These are phyloP conservation scores for Microdon myrmicae DNA, from an alignment of 2,888 invertebrate species.

Conservation along the genomic window DNA sequence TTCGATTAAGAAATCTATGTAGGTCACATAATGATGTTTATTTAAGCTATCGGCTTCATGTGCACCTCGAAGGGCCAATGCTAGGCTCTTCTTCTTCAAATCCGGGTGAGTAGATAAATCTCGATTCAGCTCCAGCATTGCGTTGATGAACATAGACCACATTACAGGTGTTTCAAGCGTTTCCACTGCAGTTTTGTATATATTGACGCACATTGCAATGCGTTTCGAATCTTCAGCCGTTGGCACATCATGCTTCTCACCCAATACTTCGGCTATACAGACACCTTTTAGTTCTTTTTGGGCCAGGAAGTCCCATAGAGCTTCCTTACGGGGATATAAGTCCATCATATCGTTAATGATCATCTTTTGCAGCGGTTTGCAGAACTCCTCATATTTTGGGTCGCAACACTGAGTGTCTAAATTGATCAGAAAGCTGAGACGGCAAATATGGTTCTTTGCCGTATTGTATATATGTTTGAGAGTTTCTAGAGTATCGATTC, in stretches of 20 bases:
- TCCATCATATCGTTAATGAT: constrained; percentile 69
- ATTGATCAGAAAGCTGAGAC: constrained; percentile 71
- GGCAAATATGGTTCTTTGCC: constrained; percentile 70
- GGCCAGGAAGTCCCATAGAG: constrained; percentile 73
- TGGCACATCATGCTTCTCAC: neutral
- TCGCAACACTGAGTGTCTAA: constrained; percentile 68
- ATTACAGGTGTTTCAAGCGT: constrained; percentile 68
- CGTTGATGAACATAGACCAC: constrained; percentile 71
- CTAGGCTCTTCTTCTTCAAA: constrained; percentile 68
- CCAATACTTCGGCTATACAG: constrained; percentile 56
- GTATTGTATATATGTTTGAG: constrained; percentile 73
- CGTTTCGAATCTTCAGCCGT: constrained; percentile 54
- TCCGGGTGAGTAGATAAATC: constrained; percentile 67
- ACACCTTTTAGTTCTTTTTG: constrained; percentile 70
- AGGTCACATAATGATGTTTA: constrained; percentile 68
- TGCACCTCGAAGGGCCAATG: constrained; percentile 68
- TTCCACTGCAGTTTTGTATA: constrained; percentile 69
- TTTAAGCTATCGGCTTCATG: constrained; percentile 67
- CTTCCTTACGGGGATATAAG: constrained; percentile 68
- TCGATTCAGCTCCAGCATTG: constrained; percentile 69
- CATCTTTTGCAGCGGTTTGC: constrained; percentile 70
- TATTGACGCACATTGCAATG: constrained; percentile 67
- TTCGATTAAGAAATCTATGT: constrained; percentile 62
- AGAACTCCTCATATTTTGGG: constrained; percentile 70
- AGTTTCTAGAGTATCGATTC: constrained; percentile 68